These are phyloP conservation scores for Hipposideros larvatus DNA, from an alignment of 2,797 vertebrate species.

Conservation along the genomic window DNA sequence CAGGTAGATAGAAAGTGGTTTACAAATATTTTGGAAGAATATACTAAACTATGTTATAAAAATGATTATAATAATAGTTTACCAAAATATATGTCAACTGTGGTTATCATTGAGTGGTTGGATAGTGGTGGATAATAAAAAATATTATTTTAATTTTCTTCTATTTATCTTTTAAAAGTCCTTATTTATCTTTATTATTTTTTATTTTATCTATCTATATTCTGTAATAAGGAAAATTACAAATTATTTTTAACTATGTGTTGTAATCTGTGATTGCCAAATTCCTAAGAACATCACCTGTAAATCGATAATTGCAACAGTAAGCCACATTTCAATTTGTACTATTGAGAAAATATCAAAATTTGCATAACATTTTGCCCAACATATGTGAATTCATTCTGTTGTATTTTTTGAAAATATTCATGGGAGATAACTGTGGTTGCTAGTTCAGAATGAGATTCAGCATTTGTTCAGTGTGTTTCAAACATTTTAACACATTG, in stretches of 20 bases:
- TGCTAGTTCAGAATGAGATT: slow-evolving; percentile 24
- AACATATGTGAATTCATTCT: slow-evolving; percentile 55
- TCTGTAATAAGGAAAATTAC: not conserved
- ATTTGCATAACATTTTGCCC: slow-evolving; percentile 44
- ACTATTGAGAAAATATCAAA: slow-evolving; percentile 65
- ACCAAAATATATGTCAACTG: not conserved
- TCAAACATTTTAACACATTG: slow-evolving; percentile 60
- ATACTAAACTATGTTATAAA: not conserved
- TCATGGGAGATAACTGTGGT: not conserved
- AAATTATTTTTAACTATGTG: slow-evolving; percentile 5
- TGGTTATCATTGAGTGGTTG: not conserved
- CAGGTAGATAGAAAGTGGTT: not conserved
- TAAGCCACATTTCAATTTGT: not conserved
- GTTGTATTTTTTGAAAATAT: not conserved
- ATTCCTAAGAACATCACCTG: slow-evolving; percentile 51
- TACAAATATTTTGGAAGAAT: not conserved
- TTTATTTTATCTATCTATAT: slow-evolving; percentile 26
- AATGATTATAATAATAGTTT: not conserved
- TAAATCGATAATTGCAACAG: not conserved
- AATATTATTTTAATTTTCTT: slow-evolving; percentile 25
- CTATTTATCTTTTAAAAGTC: not conserved
- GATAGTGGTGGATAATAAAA: not conserved
- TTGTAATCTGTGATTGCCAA: slow-evolving; percentile 32
- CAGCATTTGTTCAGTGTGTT: not conserved
- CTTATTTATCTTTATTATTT: not conserved